phyloP scores from a whole-genome alignment of 2,797 vertebrate genomes.

The Ptychobarbus kaznakovi region DNA sequence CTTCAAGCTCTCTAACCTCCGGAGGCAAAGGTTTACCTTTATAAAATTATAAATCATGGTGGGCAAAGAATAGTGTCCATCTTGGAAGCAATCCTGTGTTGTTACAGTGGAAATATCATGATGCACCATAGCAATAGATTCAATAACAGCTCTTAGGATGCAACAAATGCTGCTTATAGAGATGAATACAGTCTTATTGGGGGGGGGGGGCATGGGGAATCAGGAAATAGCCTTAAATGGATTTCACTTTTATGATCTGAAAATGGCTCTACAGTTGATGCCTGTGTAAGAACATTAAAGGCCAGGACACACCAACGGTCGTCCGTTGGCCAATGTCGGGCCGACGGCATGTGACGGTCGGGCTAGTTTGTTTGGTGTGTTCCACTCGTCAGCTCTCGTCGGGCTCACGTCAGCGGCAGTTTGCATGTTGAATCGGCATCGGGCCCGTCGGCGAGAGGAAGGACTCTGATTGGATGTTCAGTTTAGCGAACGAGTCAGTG shows the following conservation, averaged over 20 bases:
- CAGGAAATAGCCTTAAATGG: neutral
- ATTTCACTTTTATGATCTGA: slow-evolving; percentile 6
- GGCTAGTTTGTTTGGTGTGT: too few relatives aligned
- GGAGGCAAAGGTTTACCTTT: slow-evolving; percentile 24
- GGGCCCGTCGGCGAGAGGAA: too few relatives aligned
- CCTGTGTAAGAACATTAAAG: neutral
- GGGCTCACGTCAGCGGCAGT: too few relatives aligned
- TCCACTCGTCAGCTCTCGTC: too few relatives aligned
- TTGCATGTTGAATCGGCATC: too few relatives aligned
- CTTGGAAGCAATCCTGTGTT: slow-evolving; percentile 16
- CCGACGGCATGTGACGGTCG: too few relatives aligned
- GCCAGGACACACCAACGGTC: too few relatives aligned
- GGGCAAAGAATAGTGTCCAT: slow-evolving; percentile 11
- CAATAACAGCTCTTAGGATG: slow-evolving; percentile 35
- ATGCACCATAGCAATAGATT: slow-evolving; percentile 29
- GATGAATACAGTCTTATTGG: slow-evolving; percentile 23
- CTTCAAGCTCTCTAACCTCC: slow-evolving; percentile 1
- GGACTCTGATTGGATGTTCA: too few relatives aligned
- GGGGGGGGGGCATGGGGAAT: neutral
- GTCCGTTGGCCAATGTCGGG: too few relatives aligned
- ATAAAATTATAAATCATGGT: slow-evolving; percentile 41
- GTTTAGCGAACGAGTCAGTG: too few relatives aligned
- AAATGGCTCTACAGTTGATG: slow-evolving; percentile 6
- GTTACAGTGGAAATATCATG: slow-evolving; percentile 16
- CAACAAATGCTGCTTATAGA: slow-evolving; percentile 28